Base-by-base conservation (phyloP, 2,888 invertebrate genomes). In the Drosophila phalerata region DNA sequence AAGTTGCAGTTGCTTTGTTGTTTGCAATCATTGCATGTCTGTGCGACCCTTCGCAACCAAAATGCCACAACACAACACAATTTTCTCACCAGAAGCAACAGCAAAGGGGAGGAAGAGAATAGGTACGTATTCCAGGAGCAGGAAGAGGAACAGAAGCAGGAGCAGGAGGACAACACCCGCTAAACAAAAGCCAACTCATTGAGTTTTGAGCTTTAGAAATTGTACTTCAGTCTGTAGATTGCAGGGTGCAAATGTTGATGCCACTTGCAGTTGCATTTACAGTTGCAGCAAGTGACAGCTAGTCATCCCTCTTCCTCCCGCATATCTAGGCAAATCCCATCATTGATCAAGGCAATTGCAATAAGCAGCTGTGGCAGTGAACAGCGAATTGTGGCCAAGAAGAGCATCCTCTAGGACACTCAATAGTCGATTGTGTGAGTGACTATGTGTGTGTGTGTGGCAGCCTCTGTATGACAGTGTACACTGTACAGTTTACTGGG, bases 51-150 rank as follows among this genome's bases (percentile, higher is more conserved):
- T 85, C 85, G 89, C 89, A 84, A 84, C 89, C 81, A 70, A 88
- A 88, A 87, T 78, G 82, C 84, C 88, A 84, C 87, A 84, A 84
- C 84, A 84, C 78, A 84, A 76, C 76, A 76, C 79, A 76, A 88
- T 89, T 89, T 84, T 84, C 84, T 76, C 87, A 81, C 89, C 87
- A 77, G 66, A 45, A 5, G 48, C 13, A 28, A 48, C 22, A 32
- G 47, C 25, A 25, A 32, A 10, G 64, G 3, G 10, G 15, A 3
- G 11, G 22, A 17, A 28, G 43, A 40, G 28, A 13, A 11, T 5
- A 9, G 8, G 40, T 4, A 10, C 30, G 6, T 28, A 28, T 6
- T n/a, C 11, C 28, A 6, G 37, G 15, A 37, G 15, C 19, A 11
- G 32, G 11, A 13, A 38, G 8, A 9, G 32, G 45, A 19, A 42